phyloP scores from a whole-genome alignment of 2,113 vertebrate species.

The Erythrocebus patas region DNA sequence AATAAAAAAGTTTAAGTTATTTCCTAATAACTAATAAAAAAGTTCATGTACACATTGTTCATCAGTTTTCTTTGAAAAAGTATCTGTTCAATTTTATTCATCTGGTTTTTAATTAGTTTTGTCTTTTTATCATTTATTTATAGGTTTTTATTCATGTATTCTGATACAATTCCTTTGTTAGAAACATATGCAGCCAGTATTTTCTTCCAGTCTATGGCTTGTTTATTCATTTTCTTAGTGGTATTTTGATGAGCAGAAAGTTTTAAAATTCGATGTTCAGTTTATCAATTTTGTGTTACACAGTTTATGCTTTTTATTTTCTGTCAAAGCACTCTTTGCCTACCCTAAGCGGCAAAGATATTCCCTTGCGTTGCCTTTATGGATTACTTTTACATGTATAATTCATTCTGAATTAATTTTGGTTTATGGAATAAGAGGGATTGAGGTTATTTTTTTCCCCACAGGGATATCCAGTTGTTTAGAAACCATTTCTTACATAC shows the following conservation, averaged over 20 bases:
- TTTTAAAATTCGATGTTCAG: background rate
- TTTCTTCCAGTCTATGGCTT: background rate
- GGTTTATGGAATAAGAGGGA: background rate
- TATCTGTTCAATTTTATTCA: background rate
- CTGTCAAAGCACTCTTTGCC: background rate
- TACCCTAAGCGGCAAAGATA: background rate
- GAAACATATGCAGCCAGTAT: background rate
- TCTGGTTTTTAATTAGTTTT: background rate
- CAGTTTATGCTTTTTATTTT: background rate
- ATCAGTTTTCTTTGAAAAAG: background rate
- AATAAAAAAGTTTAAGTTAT: background rate
- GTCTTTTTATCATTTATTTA: background rate
- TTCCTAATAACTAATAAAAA: background rate
- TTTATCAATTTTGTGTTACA: background rate
- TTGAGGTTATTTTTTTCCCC: background rate
- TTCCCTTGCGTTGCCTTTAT: background rate
- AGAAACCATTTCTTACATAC: background rate
- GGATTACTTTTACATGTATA: background rate
- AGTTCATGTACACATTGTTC: background rate
- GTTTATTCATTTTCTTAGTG: background rate
- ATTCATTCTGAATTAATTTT: slow-evolving; percentile 8
- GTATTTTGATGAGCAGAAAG: background rate
- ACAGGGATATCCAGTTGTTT: background rate
- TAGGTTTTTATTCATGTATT: background rate
- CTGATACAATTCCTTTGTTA: background rate